Evolutionary conservation across 2,797 vertebrate species (phyloP).

Genomic region (Odontamblyopus rebecca): DNA sequence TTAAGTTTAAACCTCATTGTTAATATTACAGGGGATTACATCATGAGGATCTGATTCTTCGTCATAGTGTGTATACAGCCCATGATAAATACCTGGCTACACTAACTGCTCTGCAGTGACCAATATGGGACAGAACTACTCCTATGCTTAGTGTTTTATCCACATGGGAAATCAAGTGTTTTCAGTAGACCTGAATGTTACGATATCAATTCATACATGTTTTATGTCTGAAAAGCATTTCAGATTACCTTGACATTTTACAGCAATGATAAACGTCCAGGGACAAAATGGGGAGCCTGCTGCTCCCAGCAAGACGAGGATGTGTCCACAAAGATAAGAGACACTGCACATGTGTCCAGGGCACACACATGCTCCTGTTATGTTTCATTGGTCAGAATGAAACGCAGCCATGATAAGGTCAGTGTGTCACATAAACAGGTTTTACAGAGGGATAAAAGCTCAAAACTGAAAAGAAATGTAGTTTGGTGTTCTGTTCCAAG

Average conservation of each 20-base stretch:
- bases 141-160: not conserved
- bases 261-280: slow-evolving; percentile 19
- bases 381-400: not conserved
- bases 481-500: not conserved
- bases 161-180: not conserved
- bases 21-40: too few relatives aligned
- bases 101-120: not conserved
- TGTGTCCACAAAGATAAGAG: slow-evolving; percentile 4
- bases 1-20: too few relatives aligned
- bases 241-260: slow-evolving; percentile 5
- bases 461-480: not conserved
- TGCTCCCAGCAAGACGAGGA: not conserved
- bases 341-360: not conserved
- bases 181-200: not conserved
- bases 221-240: slow-evolving; percentile 29
- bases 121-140: not conserved
- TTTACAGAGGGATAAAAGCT: not conserved
- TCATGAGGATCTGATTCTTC: too few relatives aligned
- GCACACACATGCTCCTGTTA: not conserved
- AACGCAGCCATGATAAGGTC: not conserved
- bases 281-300: not conserved
- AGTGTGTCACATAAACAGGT: not conserved
- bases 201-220: not conserved
- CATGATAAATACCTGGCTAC: not conserved
- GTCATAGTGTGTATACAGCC: too few relatives aligned